phyloP scores from a whole-genome alignment of 2,797 vertebrate genomes.

The Halcyon leucocephala region DNA sequence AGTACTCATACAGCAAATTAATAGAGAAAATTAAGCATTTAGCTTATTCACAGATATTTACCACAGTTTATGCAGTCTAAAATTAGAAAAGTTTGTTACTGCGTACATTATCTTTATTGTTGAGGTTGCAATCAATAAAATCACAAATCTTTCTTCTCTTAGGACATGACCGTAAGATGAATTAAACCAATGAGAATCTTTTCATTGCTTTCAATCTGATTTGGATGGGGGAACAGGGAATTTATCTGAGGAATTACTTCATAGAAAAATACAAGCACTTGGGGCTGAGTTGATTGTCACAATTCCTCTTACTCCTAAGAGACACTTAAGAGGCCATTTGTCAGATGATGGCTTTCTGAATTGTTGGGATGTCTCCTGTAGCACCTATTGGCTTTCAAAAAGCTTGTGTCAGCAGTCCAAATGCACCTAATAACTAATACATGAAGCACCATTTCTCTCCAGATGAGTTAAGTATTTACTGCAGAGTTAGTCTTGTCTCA shows the following conservation, averaged over 20 bases:
- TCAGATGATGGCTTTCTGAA: neutral
- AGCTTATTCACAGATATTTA: conserved; percentile 44
- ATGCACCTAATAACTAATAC: neutral
- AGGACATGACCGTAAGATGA: conserved; percentile 19
- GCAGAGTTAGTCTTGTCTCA: neutral
- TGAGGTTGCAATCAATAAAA: conserved; percentile 40
- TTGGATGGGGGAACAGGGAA: conserved; percentile 18
- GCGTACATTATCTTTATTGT: conserved; percentile 5
- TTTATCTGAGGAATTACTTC: conserved; percentile 26
- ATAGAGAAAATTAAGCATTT: conserved; percentile 50
- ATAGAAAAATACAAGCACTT: neutral
- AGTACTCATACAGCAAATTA: conserved; percentile 17
- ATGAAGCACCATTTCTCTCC: conserved; percentile 18
- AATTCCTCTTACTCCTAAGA: conserved; percentile 10
- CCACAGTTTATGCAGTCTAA: neutral
- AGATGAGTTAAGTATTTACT: conserved; percentile 29
- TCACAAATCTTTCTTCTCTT: conserved; percentile 54
- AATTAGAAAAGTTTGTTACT: conserved; percentile 52
- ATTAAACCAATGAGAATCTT: conserved; percentile 18
- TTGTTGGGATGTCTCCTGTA: neutral
- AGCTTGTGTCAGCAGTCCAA: conserved; percentile 41
- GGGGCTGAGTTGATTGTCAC: neutral
- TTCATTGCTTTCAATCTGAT: conserved; percentile 38
- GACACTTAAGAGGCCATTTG: neutral
- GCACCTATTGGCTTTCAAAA: conserved; percentile 23